These are phyloP conservation scores for Hirundo rustica DNA, from an alignment of 2,797 vertebrate genomes.

Conservation along the genomic window DNA sequence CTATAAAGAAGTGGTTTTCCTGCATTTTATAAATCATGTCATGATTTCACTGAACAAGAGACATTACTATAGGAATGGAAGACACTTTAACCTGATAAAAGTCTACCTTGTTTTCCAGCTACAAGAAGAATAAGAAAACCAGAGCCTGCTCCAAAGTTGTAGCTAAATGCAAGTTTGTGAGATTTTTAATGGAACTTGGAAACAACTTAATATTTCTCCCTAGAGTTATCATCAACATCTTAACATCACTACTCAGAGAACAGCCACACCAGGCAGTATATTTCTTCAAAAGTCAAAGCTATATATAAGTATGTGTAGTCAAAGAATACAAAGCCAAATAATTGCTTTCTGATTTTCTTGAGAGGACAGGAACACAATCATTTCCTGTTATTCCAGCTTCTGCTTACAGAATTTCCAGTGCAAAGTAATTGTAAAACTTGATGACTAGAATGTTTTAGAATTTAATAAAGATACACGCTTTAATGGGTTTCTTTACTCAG, in stretches of 20 bases:
- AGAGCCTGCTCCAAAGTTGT: neutral
- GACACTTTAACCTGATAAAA: neutral
- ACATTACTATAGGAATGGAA: neutral
- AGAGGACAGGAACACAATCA: neutral
- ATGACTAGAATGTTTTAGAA: slow-evolving; percentile 35
- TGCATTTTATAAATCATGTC: neutral
- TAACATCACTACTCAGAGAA: neutral
- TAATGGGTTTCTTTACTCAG: slow-evolving; percentile 28
- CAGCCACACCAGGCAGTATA: neutral
- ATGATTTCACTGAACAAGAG: neutral
- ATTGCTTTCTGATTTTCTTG: neutral
- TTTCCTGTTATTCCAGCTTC: slow-evolving; percentile 33
- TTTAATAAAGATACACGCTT: slow-evolving; percentile 44
- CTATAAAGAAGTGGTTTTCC: neutral
- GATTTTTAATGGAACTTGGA: neutral
- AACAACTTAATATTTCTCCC: neutral
- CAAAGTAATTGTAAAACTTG: slow-evolving; percentile 32
- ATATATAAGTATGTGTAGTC: neutral
- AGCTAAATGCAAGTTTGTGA: neutral
- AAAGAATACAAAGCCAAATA: neutral
- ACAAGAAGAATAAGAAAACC: neutral
- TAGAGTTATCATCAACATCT: neutral
- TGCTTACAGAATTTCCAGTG: neutral
- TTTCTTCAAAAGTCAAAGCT: slow-evolving; percentile 16
- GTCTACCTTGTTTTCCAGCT: neutral